Evolutionary conservation across 2,113 vertebrate species (phyloP), one percentile per base, ranked within the genome.

Genomic region (Festucalex cinctus): DNA sequence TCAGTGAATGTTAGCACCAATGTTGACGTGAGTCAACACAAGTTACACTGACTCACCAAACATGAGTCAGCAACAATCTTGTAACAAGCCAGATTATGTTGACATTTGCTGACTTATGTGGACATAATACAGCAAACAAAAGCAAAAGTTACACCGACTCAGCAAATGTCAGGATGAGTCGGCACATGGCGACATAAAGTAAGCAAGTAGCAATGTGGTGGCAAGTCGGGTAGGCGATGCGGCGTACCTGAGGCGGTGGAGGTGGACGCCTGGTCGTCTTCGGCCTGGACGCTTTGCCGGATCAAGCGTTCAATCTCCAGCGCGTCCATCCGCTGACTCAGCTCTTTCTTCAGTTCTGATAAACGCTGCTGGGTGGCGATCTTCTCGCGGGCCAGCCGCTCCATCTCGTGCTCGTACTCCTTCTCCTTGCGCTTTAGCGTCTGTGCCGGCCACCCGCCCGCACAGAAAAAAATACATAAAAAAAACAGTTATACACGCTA

Each of bases 201-300:
- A 32, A 32, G 28, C 28, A 32, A 32, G 28, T 32, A 32, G 28
- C 28, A 32, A 32, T 32, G 28, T 32, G 28, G 28, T 32, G 28
- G 28, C 9, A 12, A 16, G 13, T 16, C 43, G 5, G 56, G 16
- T 2, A 6, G 14, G 13, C 56, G 26, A 3, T 5, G 36, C 19
- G 0, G 0, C 43, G 64, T 76, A 98, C 97, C 97, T 79, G 97
- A 99, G 44, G 97, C 97, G 0, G 97, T 99, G 24, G 97, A 99
- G 46, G 97, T 99, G 88, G 97, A 98, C n/a, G 93, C 96, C 90
- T 99, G 96, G 90, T 99, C 96, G 2, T 99, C 97, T 81, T 98
- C 96, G 0, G 96, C 96, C 85, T 96, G 95, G 70, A 95, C 94
- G 0, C 95, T 95, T 90, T 98, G 97, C 5, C 95, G 88, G 41